Conservation (phyloP, 2,113 vertebrate species). For the Actenoides hombroni region DNA sequence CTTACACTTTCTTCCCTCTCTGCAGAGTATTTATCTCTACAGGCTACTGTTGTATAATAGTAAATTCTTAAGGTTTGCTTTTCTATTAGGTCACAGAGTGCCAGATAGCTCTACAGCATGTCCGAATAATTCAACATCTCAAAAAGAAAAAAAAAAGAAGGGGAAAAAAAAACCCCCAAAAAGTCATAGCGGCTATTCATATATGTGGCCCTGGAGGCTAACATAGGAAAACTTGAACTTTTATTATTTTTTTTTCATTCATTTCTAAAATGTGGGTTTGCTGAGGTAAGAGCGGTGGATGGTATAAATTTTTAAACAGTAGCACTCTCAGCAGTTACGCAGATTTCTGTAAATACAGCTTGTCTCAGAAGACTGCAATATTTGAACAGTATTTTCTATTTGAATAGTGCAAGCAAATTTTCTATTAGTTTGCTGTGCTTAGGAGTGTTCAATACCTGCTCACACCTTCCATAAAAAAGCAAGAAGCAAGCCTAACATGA, state of each 20-base stretch:
- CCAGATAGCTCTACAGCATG: not conserved
- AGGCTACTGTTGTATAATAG: not conserved
- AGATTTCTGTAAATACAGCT: not conserved
- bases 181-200: not conserved
- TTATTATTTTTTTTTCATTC: not conserved
- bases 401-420: not conserved
- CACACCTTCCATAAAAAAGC: not conserved
- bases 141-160: not conserved
- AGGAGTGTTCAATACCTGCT: not conserved
- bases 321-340: not conserved
- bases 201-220: not conserved
- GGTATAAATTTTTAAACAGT: not conserved
- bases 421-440: not conserved
- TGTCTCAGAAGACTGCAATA: not conserved
- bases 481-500: not conserved
- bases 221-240: not conserved
- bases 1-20: not conserved
- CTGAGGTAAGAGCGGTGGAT: not conserved
- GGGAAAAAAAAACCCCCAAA: not conserved
- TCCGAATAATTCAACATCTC: not conserved
- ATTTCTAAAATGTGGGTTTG: not conserved
- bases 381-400: not conserved
- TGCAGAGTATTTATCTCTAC: constrained; percentile 10
- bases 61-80: constrained; percentile 28
- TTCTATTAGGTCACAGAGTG: constrained; percentile 4